Percentiles rank a stretch among this genome's conserved stretches.
These are phyloP conservation scores for Anoplolepis gracilipes DNA, from an alignment of 1,140 invertebrate species.

Conservation along the genomic window DNA sequence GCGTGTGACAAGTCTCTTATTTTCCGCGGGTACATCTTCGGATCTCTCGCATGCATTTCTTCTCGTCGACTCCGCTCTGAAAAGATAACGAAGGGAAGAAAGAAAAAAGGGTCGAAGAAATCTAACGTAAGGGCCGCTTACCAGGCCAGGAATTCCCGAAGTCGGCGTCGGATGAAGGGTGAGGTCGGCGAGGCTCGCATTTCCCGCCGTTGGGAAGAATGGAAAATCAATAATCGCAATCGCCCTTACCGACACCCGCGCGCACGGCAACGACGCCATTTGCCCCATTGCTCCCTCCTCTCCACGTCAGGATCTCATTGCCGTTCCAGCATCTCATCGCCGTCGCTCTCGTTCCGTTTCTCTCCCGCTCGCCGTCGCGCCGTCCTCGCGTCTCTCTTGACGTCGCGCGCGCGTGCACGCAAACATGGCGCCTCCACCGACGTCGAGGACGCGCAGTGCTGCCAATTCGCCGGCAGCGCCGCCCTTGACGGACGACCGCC, in stretches of 20 bases:
- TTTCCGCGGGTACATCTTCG: too few species aligned
- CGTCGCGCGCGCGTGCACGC: neutral
- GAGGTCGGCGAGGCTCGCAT: slow-evolving; percentile 26
- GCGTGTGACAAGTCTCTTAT: too few species aligned
- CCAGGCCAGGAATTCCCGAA: too few species aligned
- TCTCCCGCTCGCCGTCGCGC: neutral
- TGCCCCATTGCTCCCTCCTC: neutral
- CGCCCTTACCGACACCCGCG: slow-evolving; percentile 72
- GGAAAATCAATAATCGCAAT: slow-evolving; percentile 74
- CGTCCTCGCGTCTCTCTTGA: neutral
- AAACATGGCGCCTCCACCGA: neutral
- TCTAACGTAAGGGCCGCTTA: neutral
- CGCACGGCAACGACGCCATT: neutral
- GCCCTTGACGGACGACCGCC: slow-evolving; percentile 76
- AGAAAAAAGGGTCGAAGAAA: too few species aligned
- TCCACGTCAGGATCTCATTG: neutral
- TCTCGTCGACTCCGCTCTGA: too few species aligned
- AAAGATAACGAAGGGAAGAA: too few species aligned
- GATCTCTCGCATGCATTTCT: too few species aligned
- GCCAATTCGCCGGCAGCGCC: slow-evolving; percentile 45
- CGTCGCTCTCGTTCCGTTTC: neutral
- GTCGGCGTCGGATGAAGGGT: slow-evolving; percentile 11
- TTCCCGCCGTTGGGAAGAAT: slow-evolving; percentile 73
- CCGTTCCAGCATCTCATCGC: neutral
- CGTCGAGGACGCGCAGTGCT: neutral